Conservation (phyloP, 2,888 invertebrate species). For the Macrophya annulata region DNA sequence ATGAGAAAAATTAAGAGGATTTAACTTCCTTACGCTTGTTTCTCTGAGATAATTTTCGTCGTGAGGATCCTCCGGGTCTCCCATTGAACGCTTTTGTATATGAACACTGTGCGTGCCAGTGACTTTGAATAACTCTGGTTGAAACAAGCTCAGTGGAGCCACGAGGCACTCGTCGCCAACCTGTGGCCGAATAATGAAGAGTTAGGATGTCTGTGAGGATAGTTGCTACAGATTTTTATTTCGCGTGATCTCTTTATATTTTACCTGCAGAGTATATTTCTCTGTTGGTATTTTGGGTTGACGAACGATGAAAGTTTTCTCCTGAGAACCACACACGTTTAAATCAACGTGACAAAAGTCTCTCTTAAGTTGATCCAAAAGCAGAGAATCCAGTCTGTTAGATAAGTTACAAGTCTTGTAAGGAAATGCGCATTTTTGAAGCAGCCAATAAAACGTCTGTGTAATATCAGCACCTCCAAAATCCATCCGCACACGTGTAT, state of each 20-base stretch:
- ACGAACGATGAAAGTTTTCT: constrained; percentile 89
- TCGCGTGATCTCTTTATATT: constrained; percentile 2
- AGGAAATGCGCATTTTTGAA: constrained; percentile 95
- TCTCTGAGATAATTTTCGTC: constrained; percentile 96
- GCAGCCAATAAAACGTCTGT: constrained; percentile 92
- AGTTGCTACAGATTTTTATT: neutral
- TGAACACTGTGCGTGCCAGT: constrained; percentile 89
- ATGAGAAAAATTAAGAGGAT: neutral
- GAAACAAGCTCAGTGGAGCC: constrained; percentile 93
- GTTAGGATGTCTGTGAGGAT: neutral
- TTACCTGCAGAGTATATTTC: constrained; percentile 87
- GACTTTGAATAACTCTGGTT: constrained; percentile 93
- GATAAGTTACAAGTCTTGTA: constrained; percentile 90
- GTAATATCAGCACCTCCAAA: constrained; percentile 97
- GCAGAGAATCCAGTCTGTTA: constrained; percentile 88
- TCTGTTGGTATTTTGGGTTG: constrained; percentile 86
- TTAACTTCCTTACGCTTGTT: constrained; percentile 84
- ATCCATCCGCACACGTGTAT: constrained; percentile 91
- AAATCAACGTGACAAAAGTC: constrained; percentile 95
- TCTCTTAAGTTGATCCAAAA: constrained; percentile 93
- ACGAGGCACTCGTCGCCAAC: constrained; percentile 96
- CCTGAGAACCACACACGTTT: constrained; percentile 93
- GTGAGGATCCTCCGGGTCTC: constrained; percentile 96
- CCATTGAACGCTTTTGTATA: constrained; percentile 86
- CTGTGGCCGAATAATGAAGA: constrained; percentile 74